Evolutionary conservation across 2,888 invertebrate species (phyloP).

Genomic region (Callyntrura guangdongensis): DNA sequence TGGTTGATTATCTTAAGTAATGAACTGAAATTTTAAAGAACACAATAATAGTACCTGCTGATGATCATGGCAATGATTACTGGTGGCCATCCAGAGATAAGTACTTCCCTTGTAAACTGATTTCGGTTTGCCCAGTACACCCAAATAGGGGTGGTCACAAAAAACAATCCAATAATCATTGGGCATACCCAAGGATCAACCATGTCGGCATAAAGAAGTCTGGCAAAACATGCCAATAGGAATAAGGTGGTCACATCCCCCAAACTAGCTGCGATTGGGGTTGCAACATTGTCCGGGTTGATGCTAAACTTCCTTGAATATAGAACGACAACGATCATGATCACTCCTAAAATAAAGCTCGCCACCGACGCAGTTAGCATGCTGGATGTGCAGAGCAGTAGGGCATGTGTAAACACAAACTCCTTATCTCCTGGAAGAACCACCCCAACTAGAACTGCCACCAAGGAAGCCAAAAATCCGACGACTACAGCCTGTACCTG

Average conservation of each 20-base stretch:
- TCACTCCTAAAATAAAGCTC: slow-evolving; percentile 90
- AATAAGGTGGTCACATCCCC: slow-evolving; percentile 92
- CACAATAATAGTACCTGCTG: slow-evolving; percentile 88
- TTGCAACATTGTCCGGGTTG: slow-evolving; percentile 89
- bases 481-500: slow-evolving; percentile 92
- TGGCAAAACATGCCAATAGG: slow-evolving; percentile 88
- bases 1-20: background rate
- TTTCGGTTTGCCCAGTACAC: slow-evolving; percentile 91
- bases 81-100: slow-evolving; percentile 92
- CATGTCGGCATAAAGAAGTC: slow-evolving; percentile 88
- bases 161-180: slow-evolving; percentile 88
- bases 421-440: slow-evolving; percentile 88
- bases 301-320: slow-evolving; percentile 91
- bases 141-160: slow-evolving; percentile 91
- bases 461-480: slow-evolving; percentile 90
- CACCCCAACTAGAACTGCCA: slow-evolving; percentile 90
- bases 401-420: slow-evolving; percentile 89
- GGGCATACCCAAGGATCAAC: slow-evolving; percentile 89
- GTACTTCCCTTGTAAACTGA: slow-evolving; percentile 90
- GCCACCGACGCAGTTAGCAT: slow-evolving; percentile 92
- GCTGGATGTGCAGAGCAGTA: slow-evolving; percentile 91
- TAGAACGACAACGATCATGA: slow-evolving; percentile 91
- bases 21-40: slow-evolving; percentile 12
- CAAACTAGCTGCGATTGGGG: slow-evolving; percentile 93
- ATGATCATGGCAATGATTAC: slow-evolving; percentile 93